Conservation (phyloP, 2,888 invertebrate genomes). For the Sicus ferrugineus region DNA sequence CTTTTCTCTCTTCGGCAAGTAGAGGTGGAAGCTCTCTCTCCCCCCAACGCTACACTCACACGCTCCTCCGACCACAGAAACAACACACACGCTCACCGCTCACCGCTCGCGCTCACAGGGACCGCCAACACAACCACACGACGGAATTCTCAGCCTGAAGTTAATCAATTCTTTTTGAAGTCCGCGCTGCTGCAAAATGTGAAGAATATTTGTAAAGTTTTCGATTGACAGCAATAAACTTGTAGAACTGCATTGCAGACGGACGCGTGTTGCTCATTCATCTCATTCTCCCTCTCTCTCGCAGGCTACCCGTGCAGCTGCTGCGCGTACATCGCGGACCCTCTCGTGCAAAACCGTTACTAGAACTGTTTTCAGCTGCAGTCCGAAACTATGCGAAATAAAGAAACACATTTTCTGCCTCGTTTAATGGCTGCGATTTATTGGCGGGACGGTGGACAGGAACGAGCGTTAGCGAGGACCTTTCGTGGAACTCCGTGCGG, state of each 20-base stretch:
- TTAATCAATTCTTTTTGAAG: too few species aligned
- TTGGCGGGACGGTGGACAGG: too few species aligned
- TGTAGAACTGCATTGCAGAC: neutral
- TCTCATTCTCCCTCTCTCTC: slow-evolving; percentile 43
- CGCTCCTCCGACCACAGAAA: neutral
- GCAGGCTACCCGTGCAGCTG: slow-evolving; percentile 63
- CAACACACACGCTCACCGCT: neutral
- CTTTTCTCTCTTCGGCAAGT: slow-evolving; percentile 53
- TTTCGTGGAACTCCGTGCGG: too few species aligned
- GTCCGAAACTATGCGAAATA: neutral
- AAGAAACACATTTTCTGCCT: too few species aligned
- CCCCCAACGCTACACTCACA: neutral
- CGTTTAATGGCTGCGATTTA: too few species aligned
- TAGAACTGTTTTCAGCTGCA: slow-evolving; percentile 41
- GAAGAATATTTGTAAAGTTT: neutral
- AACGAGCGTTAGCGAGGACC: too few species aligned
- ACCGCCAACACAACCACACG: too few species aligned
- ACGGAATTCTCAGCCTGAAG: too few species aligned
- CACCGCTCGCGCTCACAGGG: too few species aligned
- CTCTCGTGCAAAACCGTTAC: slow-evolving; percentile 59
- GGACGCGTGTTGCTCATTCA: slow-evolving; percentile 1
- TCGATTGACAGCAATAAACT: neutral
- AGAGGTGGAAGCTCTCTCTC: slow-evolving; percentile 9
- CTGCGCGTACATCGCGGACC: slow-evolving; percentile 60
- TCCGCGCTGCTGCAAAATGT: neutral